These are phyloP conservation scores for Schizothorax lantsangensis DNA, from an alignment of 2,797 vertebrate genomes.

Conservation along the genomic window DNA sequence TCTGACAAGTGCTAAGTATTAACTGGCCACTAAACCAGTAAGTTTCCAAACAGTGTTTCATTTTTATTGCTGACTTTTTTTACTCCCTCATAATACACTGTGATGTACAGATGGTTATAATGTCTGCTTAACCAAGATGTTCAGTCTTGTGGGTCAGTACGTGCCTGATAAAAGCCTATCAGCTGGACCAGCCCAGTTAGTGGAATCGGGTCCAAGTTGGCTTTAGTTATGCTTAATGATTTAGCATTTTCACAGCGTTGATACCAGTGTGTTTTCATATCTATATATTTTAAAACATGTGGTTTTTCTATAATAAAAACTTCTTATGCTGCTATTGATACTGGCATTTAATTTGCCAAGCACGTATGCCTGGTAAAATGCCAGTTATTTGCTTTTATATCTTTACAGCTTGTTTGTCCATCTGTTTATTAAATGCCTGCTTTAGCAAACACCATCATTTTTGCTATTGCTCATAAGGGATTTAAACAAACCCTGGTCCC, in stretches of 20 bases:
- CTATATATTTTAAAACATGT: background rate
- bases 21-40: background rate
- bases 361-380: background rate
- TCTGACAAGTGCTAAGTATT: background rate
- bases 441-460: background rate
- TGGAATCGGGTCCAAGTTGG: background rate
- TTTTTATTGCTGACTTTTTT: too few species aligned
- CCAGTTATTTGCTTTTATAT: background rate
- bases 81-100: background rate
- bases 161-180: conserved; percentile 32
- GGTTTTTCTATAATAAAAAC: background rate
- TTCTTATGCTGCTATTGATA: background rate
- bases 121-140: conserved; percentile 2
- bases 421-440: conserved; percentile 8
- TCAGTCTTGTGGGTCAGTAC: background rate
- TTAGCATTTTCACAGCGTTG: background rate
- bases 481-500: background rate
- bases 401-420: background rate
- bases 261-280: conserved; percentile 1
- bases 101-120: background rate
- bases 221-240: background rate
- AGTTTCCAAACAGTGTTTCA: background rate
- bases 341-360: background rate
- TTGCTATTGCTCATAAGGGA: background rate
- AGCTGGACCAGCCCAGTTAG: conserved; percentile 14